A percentile compares a stretch with the other conserved stretches of the same genome.
Conservation (phyloP, 2,113 vertebrate species). For the Carettochelys insculpta region DNA sequence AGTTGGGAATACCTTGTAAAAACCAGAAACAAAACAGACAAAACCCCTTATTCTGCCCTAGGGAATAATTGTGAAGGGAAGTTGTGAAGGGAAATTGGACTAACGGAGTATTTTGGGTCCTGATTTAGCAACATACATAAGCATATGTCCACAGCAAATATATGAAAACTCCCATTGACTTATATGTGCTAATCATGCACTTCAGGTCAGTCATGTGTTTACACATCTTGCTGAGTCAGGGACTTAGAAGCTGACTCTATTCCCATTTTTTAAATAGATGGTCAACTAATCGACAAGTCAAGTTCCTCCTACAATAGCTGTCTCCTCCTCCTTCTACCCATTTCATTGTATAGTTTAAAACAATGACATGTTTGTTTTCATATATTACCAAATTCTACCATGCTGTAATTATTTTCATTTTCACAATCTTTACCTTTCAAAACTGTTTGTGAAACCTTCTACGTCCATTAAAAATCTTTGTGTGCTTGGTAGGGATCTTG, state of each 20-base stretch:
- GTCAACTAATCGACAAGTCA: background rate
- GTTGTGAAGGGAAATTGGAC: background rate
- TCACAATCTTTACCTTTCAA: background rate
- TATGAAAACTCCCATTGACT: background rate
- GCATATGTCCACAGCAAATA: background rate
- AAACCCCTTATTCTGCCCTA: background rate
- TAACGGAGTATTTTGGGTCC: no score
- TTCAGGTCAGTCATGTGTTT: background rate
- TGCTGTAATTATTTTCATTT: background rate
- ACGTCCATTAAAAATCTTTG: background rate
- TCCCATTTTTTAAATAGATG: background rate
- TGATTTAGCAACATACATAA: background rate
- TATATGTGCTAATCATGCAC: background rate
- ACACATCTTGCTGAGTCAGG: background rate
- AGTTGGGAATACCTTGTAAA: background rate
- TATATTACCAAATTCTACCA: no score
- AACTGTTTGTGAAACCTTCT: background rate
- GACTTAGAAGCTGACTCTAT: background rate
- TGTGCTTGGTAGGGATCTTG: background rate
- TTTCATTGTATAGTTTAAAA: background rate
- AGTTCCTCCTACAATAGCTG: background rate
- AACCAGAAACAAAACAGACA: no score
- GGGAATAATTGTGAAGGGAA: no score
- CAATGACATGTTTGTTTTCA: background rate
- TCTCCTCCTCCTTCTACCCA: background rate